Evolutionary conservation across 2,888 invertebrate species (phyloP), one percentile per base, ranked within the genome.

Genomic region (Dendrolimus houi): DNA sequence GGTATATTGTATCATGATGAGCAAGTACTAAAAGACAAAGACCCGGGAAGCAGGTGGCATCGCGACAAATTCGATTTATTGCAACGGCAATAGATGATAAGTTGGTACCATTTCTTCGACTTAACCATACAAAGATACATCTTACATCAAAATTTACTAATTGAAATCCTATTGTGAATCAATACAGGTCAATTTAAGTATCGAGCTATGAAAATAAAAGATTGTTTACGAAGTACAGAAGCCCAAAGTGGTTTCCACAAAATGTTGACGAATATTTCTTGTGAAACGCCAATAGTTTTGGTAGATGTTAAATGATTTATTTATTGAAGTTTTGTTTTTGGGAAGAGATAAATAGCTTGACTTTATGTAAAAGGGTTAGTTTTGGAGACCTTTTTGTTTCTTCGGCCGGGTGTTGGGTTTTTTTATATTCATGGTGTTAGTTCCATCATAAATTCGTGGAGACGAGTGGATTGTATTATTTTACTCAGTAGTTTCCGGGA

Each of bases 91-190:
- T 55, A 63, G 64, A 74, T 75, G 72, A 74, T 72, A 74, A 74
- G 74, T 74, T 65, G 72, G 62, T 59, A 59, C 67, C 59, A 69
- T 74, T 74, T 74, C 74, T 74, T 74, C 66, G 62, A 64, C 64
- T 60, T 60, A 56, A 64, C 17, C 29, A 29, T 29, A 29, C 29
- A 29, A 29, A 29, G 29, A 6, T 6, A 29, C 29, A 29, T 29
- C 29, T 29, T 3, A 29, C 29, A 29, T 29, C 29, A 29, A 29
- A 29, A 29, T 29, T 29, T 29, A 29, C 29, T 29, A 29, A 29
- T 29, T 29, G 29, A 29, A 29, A 29, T 29, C 6, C 29, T 29
- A 29, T 29, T 29, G 29, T 29, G 6, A 29, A 6, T 3, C 29
- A 29, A 29, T 29, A 29, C 29, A 29, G 29, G 29, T 29, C 6